Percentiles rank a stretch among this genome's conserved stretches.
Evolutionary conservation across 2,888 invertebrate species (phyloP).

Genomic region (Halictus quadricinctus): DNA sequence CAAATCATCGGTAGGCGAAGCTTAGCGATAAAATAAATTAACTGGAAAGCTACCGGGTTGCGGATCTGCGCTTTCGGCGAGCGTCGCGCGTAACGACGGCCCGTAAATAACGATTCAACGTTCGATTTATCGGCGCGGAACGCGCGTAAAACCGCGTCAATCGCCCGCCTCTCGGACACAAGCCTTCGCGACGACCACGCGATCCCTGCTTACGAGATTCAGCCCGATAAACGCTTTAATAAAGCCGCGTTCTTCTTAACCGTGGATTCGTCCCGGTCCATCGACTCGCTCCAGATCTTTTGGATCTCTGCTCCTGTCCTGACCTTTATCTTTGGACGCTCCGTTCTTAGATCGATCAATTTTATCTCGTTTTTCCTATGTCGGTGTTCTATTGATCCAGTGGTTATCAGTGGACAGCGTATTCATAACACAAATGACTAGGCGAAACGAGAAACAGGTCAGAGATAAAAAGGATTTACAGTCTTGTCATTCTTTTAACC

Average conservation of each 20-base stretch:
- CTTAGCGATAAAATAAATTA: slow-evolving; percentile 80
- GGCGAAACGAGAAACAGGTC: too few species aligned
- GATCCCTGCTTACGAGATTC: background rate
- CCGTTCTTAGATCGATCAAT: background rate
- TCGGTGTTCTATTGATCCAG: background rate
- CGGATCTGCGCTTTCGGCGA: slow-evolving; percentile 62
- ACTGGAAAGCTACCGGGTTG: slow-evolving; percentile 78
- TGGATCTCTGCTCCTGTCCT: background rate
- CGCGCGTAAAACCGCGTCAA: slow-evolving; percentile 33
- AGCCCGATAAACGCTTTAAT: background rate
- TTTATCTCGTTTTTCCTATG: background rate
- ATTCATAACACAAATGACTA: too few species aligned
- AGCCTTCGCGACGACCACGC: slow-evolving; percentile 28
- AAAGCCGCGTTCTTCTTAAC: background rate
- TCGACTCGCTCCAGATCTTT: background rate
- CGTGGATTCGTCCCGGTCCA: background rate
- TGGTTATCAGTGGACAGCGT: too few species aligned
- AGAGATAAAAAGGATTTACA: too few species aligned
- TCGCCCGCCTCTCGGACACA: background rate
- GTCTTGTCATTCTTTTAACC: too few species aligned
- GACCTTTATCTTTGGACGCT: background rate
- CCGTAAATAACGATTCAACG: slow-evolving; percentile 75
- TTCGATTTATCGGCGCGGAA: slow-evolving; percentile 72
- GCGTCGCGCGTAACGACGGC: slow-evolving; percentile 74
- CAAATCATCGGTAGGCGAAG: slow-evolving; percentile 70